Evolutionary conservation across 2,797 vertebrate genomes (phyloP), one percentile per base, ranked within the genome.

Genomic region (Enoplosus armatus): DNA sequence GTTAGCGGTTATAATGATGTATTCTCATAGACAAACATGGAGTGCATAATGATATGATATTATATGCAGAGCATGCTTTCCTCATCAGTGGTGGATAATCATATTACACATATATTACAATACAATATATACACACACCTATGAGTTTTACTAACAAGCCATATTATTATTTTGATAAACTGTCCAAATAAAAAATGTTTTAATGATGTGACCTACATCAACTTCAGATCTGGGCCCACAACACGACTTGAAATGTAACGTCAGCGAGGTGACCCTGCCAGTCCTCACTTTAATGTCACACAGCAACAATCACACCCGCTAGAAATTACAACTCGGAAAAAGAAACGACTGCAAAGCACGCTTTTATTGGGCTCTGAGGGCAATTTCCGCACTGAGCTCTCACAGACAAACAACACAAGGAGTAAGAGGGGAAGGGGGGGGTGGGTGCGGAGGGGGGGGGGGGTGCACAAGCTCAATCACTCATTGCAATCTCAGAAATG

Each of bases 361-460:
- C 79, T 84, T 65, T 82, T 80, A 85, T 76, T 73, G 56, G 50
- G 24, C 75, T 89, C 33, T 51, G 60, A 68, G 79, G 65, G 62
- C 70, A 60, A 74, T 82, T 84, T 82, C 69, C 9, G 6, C 59
- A 9, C 20, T 2, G 55, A 24, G 77, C 43, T 33, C 76, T 77
- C 27, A 5, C 48, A 65, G 66, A 67, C 72, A 77, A 80, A 85
- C 74, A 58, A 59, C 72, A 70, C 5, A 0, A 11, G 50, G 43
- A 66, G 63, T 69, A 24, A 27, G 11, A 16, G 48, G 18, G n/a
- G n/a, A n/a, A n/a, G 0, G 7, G 7, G 50, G 15, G 45, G 20
- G 0, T 20, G 55, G n/a, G n/a, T n/a, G n/a, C n/a, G n/a, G n/a
- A n/a, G 11, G 20, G 48, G 18, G 0, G 7, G 7, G 50, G 15